Evolutionary conservation across 2,888 invertebrate genomes (phyloP).

Genomic region (Blomia tropicalis): DNA sequence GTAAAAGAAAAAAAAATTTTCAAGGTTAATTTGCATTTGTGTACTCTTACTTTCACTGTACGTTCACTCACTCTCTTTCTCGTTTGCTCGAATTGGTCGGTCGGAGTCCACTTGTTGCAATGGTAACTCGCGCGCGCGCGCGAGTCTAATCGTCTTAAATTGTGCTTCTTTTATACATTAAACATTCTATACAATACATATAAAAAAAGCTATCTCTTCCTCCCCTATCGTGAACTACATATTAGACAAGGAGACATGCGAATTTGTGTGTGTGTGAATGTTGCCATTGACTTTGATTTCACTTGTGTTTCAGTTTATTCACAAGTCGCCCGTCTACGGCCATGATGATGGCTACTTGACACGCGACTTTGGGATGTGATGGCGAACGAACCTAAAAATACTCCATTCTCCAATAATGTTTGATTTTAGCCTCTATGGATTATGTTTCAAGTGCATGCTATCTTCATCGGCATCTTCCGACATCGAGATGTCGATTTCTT

Average conservation of each 20-base stretch:
- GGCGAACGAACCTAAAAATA: no score
- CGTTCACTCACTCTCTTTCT: background rate
- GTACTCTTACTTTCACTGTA: constrained; percentile 2
- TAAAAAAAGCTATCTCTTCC: background rate
- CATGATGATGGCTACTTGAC: constrained; percentile 12
- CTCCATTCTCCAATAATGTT: no score
- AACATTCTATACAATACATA: background rate
- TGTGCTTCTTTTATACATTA: background rate
- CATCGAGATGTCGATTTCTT: no score
- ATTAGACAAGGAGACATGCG: no score
- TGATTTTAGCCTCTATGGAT: no score
- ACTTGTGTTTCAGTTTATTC: no score
- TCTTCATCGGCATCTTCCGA: no score
- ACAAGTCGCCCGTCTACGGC: no score
- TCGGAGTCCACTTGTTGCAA: background rate
- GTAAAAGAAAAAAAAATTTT: background rate
- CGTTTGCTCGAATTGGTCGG: background rate
- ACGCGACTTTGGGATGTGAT: no score
- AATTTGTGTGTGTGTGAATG: no score
- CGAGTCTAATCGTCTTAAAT: constrained; percentile 5
- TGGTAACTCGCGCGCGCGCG: no score
- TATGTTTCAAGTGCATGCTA: no score
- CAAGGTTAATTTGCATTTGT: constrained; percentile 15
- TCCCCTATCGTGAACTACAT: background rate
- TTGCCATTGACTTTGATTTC: background rate